Base-by-base conservation (phyloP, 2,797 vertebrate genomes). In the Todus mexicanus region DNA sequence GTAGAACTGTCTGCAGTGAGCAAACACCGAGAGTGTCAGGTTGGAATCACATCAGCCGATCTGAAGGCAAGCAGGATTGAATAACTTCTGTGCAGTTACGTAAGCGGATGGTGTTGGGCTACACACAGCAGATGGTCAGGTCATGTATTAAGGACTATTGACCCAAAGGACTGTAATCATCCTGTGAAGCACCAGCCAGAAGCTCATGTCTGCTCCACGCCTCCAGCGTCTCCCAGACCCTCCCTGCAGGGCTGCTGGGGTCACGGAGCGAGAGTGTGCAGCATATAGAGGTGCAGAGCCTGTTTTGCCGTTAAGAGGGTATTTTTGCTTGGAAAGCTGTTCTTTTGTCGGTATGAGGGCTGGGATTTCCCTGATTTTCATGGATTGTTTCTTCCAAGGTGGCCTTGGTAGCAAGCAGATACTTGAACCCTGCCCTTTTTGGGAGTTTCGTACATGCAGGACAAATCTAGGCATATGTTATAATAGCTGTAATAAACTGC, bases 171-270 rank as follows among this genome's bases (percentile, higher is more conserved):
- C 93, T 43, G 6, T 68, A 17, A 68, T 94, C 94, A 95, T 90
- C 56, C 40, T 82, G 38, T 50, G 79, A 90, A 92, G 83, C 77
- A 25, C 47, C 61, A 75, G 76, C 84, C 92, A 96, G 84, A 80
- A 91, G 63, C 42, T 89, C 56, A 12, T 42, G 89, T 94, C 95
- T 96, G 91, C 73, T 84, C 78, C 74, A 89, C 21, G 66, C 94
- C 89, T 88, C 76, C 94, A 81, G 63, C 0, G 1, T 94, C 85
- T 93, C 87, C 48, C 70, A 92, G 90, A 81, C 85, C 94, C 89
- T 96, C 95, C 94, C 95, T 90, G 73, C 87, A 78, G 91, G 84
- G 89, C 91, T 92, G 70, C 56, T 91, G 85, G 84, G 89, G 60
- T 92, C 95, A 94, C 93, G 0, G 82, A 88, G 61, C 0, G 0